Evolutionary conservation across 2,797 vertebrate genomes (phyloP).

Genomic region (Xenops minutus): DNA sequence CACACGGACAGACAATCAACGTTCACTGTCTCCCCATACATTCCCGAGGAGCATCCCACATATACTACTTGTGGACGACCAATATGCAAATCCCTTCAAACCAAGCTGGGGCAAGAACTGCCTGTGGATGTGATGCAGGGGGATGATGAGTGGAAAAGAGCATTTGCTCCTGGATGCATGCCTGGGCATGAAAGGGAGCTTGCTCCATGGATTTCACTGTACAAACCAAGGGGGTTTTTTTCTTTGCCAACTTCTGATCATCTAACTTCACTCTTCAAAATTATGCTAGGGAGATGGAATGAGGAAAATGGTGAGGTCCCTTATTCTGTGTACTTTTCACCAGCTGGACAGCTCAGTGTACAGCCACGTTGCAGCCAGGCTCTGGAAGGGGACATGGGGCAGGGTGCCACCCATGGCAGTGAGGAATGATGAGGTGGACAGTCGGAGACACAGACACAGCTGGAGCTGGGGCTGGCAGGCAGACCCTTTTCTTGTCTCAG

Average conservation of each 20-base stretch:
- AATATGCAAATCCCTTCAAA: not conserved
- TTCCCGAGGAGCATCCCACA: not conserved
- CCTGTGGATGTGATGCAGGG: not conserved
- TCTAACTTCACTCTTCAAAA: not conserved
- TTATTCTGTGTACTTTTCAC: not conserved
- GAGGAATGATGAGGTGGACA: not conserved
- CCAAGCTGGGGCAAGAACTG: not conserved
- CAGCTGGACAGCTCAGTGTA: not conserved
- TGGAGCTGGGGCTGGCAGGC: not conserved
- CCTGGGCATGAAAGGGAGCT: not conserved
- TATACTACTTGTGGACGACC: not conserved
- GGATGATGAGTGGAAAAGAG: not conserved
- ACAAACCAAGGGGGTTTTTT: not conserved
- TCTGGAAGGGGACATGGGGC: not conserved
- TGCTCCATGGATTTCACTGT: not conserved
- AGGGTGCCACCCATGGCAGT: not conserved
- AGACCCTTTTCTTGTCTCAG: not conserved
- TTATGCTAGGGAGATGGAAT: rapidly evolving
- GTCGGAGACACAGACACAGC: not conserved
- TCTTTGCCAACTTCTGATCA: not conserved
- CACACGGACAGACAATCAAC: rapidly evolving
- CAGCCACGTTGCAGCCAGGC: not conserved
- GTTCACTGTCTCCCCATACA: rapidly evolving
- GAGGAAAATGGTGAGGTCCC: not conserved
- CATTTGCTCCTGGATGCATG: not conserved